Conservation (phyloP, 2,113 vertebrate species). For the Sprattus sprattus region DNA sequence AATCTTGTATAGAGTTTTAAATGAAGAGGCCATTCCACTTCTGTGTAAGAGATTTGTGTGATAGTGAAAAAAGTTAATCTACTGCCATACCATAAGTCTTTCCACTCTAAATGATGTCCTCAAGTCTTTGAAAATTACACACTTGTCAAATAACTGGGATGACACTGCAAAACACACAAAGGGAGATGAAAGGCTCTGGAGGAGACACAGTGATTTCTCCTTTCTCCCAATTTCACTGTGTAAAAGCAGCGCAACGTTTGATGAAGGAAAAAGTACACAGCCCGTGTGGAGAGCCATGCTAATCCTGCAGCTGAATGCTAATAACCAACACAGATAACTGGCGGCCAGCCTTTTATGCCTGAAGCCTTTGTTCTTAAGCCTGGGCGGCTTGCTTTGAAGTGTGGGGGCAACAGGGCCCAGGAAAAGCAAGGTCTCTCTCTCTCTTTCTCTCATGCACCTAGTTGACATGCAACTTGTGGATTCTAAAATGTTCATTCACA, state of each 20-base stretch:
- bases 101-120: conserved; percentile 45
- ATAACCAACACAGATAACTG: conserved; percentile 75
- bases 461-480: conserved; percentile 78
- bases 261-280: conserved; percentile 67
- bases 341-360: conserved; percentile 76
- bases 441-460: conserved; percentile 71
- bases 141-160: conserved; percentile 49
- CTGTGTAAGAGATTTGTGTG: conserved; percentile 12
- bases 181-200: conserved; percentile 43
- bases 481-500: conserved; percentile 66
- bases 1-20: background rate
- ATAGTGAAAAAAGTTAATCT: conserved; percentile 29
- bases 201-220: conserved; percentile 39
- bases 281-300: conserved; percentile 55
- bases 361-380: conserved; percentile 78
- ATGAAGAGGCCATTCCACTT: background rate
- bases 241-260: conserved; percentile 59
- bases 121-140: conserved; percentile 53
- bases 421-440: conserved; percentile 50
- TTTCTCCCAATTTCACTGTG: conserved; percentile 45
- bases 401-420: conserved; percentile 67
- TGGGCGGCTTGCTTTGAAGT: conserved; percentile 82
- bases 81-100: conserved; percentile 12
- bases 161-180: conserved; percentile 44
- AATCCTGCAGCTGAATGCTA: conserved; percentile 68